Conservation (phyloP, 2,888 invertebrate genomes). For the Andrena chrysosceles region DNA sequence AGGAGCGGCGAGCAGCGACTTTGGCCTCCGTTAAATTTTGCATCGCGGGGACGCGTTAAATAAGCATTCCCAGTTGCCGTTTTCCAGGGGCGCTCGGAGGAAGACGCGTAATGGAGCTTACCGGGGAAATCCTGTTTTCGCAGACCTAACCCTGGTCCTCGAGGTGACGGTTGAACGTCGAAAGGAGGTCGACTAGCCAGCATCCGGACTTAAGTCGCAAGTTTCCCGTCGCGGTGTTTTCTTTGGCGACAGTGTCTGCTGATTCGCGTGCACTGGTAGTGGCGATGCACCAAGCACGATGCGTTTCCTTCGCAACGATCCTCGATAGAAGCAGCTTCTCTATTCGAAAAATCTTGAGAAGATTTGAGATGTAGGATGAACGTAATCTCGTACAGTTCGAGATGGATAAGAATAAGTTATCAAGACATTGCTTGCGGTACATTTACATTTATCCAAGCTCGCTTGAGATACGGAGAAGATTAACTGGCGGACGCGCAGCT, state of each 20-base stretch:
- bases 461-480: too few species aligned
- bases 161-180: constrained; percentile 38
- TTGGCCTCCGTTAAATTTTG: constrained; percentile 18
- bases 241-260: constrained; percentile 20
- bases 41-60: constrained; percentile 43
- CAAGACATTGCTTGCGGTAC: too few species aligned
- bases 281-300: not conserved
- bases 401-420: too few species aligned
- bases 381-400: too few species aligned
- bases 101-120: constrained; percentile 65
- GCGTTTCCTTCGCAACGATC: not conserved
- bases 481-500: too few species aligned
- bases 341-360: too few species aligned
- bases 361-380: too few species aligned
- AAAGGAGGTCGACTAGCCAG: constrained; percentile 29
- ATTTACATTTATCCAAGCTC: too few species aligned
- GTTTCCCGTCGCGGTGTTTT: constrained; percentile 42
- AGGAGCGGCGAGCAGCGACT: not conserved
- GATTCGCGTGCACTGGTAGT: constrained; percentile 7
- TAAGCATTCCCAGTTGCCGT: constrained; percentile 36
- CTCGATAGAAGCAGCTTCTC: not conserved
- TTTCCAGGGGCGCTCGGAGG: constrained; percentile 25
- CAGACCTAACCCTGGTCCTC: constrained; percentile 47
- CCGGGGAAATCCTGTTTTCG: constrained; percentile 68
- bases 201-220: constrained; percentile 32